A percentile compares a stretch with the other conserved stretches of the same genome.
phyloP scores from a whole-genome alignment of 2,113 vertebrate genomes.

The Rissa tridactyla region DNA sequence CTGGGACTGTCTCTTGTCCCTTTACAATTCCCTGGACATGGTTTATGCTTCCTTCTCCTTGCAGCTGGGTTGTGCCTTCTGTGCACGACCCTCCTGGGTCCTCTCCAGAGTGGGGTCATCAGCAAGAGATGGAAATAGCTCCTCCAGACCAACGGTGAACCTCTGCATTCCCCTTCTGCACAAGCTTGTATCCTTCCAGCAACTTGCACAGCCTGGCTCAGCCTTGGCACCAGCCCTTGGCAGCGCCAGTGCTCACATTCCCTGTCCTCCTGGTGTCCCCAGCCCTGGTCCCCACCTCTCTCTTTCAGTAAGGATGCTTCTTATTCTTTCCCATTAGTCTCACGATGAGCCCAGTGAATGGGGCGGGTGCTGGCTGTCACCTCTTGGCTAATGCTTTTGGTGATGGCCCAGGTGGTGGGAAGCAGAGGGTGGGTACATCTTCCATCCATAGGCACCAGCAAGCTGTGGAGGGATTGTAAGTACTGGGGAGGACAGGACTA shows the following conservation, averaged over 20 bases:
- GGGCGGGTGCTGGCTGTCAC: not conserved
- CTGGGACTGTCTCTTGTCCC: not conserved
- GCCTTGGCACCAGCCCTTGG: not conserved
- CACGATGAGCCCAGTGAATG: not conserved
- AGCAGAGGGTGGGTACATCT: not conserved
- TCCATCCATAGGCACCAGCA: not conserved
- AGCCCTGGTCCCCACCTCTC: not conserved
- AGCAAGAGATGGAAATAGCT: not conserved
- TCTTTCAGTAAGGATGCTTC: not conserved
- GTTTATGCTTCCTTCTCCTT: not conserved
- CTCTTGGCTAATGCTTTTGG: fast-evolving
- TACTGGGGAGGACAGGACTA: not conserved
- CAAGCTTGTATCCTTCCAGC: not conserved
- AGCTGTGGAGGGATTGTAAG: not conserved
- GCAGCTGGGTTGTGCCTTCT: not conserved
- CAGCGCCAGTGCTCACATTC: not conserved
- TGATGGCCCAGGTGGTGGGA: not conserved
- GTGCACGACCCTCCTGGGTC: not conserved
- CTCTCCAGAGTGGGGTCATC: not conserved
- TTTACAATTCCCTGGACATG: not conserved
- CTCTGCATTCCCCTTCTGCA: not conserved
- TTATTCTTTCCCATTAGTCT: not conserved
- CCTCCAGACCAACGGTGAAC: fast-evolving
- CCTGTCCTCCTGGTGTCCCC: not conserved
- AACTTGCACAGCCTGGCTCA: not conserved